Evolutionary conservation across 2,797 vertebrate genomes (phyloP).

Genomic region (Natrix natrix): DNA sequence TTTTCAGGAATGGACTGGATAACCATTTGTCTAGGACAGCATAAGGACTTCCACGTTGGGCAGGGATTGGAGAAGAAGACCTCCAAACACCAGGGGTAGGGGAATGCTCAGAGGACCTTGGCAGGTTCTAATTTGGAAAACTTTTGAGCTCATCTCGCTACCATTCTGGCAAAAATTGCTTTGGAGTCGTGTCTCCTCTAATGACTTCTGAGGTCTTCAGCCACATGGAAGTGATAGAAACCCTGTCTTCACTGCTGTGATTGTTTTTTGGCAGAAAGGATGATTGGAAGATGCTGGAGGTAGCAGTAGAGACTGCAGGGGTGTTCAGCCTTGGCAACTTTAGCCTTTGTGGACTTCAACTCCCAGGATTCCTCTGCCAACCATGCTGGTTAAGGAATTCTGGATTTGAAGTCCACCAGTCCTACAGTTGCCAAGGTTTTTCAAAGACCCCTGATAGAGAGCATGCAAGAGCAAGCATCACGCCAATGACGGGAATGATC

Average conservation of each 20-base stretch:
- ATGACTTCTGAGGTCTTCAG: not conserved
- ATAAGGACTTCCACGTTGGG: not conserved
- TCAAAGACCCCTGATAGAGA: not conserved
- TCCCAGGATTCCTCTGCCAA: not conserved
- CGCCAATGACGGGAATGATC: not conserved
- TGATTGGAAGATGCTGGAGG: not conserved
- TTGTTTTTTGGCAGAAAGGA: not conserved
- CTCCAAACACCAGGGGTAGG: not conserved
- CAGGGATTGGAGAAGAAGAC: not conserved
- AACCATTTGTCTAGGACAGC: not conserved
- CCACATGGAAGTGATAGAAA: not conserved
- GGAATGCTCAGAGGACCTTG: not conserved
- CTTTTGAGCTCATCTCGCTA: not conserved
- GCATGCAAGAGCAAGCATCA: not conserved
- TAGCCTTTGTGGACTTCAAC: not conserved
- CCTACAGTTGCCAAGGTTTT: not conserved
- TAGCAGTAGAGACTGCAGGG: not conserved
- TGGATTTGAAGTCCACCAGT: not conserved
- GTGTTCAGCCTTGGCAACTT: not conserved
- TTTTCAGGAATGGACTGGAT: not conserved
- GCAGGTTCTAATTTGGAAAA: not conserved
- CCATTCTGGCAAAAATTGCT: not conserved
- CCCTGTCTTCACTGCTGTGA: not conserved
- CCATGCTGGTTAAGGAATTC: not conserved
- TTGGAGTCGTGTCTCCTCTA: not conserved